Percentiles rank a stretch among this genome's conserved stretches.
Conservation (phyloP, 2,888 invertebrate genomes). For the Crepidodera aurea region DNA sequence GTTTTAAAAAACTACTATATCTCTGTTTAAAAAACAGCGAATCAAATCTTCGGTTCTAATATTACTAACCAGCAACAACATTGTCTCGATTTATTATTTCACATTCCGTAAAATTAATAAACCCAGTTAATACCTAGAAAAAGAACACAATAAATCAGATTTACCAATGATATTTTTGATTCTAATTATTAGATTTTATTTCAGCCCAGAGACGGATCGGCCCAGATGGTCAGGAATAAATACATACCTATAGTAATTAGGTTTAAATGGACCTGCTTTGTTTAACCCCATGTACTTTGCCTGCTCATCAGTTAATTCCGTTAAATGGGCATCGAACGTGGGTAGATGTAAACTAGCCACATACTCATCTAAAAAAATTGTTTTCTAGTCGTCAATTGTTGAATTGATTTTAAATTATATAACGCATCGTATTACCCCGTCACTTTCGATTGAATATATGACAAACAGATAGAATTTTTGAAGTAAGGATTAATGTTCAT, state of each 20-base stretch:
- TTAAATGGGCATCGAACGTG: conserved; percentile 96
- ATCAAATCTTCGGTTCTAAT: conserved; percentile 18
- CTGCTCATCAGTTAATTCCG: conserved; percentile 95
- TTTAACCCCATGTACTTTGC: conserved; percentile 97
- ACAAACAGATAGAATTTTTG: no score
- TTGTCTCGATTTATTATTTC: conserved; percentile 41
- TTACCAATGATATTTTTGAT: no score
- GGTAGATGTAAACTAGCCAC: conserved; percentile 96
- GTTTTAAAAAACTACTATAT: conserved; percentile 25
- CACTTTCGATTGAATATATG: no score
- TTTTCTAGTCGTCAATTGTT: no score
- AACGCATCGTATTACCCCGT: no score
- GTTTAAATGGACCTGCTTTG: conserved; percentile 98
- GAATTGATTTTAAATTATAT: no score
- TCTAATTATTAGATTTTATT: no score
- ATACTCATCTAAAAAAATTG: conserved; percentile 84
- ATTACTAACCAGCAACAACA: conserved; percentile 44
- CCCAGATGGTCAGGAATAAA: no score
- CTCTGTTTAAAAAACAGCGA: conserved; percentile 17
- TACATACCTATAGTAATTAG: conserved; percentile 93
- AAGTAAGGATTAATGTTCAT: no score
- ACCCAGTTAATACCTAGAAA: conserved; percentile 20
- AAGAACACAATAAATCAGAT: not conserved
- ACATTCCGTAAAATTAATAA: conserved; percentile 26
- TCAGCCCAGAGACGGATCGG: no score